These are phyloP conservation scores for Chromis chromis DNA, from an alignment of 2,797 vertebrate species.

Conservation along the genomic window DNA sequence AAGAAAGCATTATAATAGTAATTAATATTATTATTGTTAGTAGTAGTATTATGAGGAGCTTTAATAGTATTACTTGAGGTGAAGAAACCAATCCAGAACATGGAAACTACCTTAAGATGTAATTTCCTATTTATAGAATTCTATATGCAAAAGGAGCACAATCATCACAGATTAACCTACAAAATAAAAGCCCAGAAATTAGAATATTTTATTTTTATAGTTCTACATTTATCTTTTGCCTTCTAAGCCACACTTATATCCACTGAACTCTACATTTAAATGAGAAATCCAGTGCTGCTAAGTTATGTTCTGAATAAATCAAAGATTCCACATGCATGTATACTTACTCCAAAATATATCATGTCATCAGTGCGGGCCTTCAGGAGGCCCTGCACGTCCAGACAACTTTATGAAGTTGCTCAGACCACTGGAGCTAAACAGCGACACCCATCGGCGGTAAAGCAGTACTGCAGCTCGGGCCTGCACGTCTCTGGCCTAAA, in stretches of 20 bases:
- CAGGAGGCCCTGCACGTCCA: neutral
- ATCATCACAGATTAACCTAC: neutral
- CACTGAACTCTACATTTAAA: too few species aligned
- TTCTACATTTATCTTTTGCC: neutral
- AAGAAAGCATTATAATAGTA: neutral
- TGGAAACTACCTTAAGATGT: too few species aligned
- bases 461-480: constrained; percentile 32
- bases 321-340: neutral
- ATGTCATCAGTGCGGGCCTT: neutral
- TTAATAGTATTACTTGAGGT: neutral
- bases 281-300: neutral
- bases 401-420: neutral
- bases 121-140: neutral
- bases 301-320: neutral
- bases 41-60: neutral
- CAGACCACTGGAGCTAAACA: constrained; percentile 44
- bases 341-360: neutral
- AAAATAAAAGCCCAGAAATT: neutral
- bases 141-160: neutral
- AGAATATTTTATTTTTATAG: neutral
- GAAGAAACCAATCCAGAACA: neutral
- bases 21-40: neutral
- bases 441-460: constrained; percentile 65
- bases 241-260: neutral
- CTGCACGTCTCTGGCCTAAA: constrained; percentile 52